A percentile compares a stretch with the other conserved stretches of the same genome.
Evolutionary conservation across 2,888 invertebrate genomes (phyloP).

Genomic region (Noctuana brunneofusca): DNA sequence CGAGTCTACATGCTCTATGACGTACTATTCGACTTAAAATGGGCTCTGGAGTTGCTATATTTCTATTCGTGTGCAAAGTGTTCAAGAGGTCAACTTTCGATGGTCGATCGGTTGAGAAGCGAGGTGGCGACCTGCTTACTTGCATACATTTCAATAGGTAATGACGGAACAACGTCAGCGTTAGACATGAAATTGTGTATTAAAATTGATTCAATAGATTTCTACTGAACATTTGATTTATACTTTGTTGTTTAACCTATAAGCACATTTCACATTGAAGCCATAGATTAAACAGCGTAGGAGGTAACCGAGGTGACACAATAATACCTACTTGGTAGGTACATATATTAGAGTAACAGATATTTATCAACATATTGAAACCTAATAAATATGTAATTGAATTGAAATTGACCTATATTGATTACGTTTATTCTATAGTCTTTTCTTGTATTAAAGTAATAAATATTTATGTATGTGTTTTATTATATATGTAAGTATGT

Average conservation of each 20-base stretch:
- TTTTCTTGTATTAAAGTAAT: too few relatives aligned
- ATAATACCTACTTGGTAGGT: too few relatives aligned
- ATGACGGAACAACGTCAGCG: constrained; percentile 62
- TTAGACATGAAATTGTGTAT: constrained; percentile 40
- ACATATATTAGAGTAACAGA: too few relatives aligned
- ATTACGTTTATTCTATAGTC: too few relatives aligned
- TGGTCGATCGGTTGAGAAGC: constrained; percentile 53
- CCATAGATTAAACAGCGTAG: not conserved
- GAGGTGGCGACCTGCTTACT: constrained; percentile 66
- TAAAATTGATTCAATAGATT: constrained; percentile 52
- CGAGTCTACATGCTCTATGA: constrained; percentile 21
- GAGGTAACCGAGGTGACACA: not conserved
- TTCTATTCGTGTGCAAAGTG: constrained; percentile 39
- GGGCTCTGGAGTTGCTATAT: constrained; percentile 33
- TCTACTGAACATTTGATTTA: constrained; percentile 34
- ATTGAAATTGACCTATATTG: not conserved
- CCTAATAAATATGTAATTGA: not conserved
- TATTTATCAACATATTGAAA: not conserved
- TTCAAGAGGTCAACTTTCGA: constrained; percentile 48
- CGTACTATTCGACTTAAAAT: constrained; percentile 8
- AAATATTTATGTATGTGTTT: too few relatives aligned
- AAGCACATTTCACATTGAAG: not conserved
- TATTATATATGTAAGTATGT: too few relatives aligned
- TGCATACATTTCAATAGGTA: constrained; percentile 78
- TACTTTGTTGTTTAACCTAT: constrained; percentile 3